Evolutionary conservation across 2,113 vertebrate genomes (phyloP).

Genomic region (Ciconia boyciana): DNA sequence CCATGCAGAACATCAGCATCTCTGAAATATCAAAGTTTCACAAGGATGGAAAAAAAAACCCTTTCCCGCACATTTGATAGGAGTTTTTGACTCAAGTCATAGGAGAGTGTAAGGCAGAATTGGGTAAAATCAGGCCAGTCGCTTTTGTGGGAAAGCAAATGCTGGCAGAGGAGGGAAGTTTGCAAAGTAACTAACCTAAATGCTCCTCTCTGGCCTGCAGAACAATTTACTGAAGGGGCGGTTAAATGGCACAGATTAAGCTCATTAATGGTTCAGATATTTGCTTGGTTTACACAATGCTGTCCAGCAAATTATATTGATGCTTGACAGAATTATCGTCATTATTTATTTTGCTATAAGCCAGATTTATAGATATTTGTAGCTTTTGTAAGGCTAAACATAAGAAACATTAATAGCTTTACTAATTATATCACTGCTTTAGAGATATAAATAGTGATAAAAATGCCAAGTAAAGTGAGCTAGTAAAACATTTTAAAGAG

Average conservation of each 20-base stretch:
- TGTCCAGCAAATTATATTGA: slow-evolving; percentile 59
- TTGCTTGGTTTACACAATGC: slow-evolving; percentile 58
- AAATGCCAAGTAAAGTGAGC: slow-evolving; percentile 72
- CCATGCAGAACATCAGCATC: not conserved
- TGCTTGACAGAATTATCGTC: slow-evolving; percentile 69
- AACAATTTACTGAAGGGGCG: slow-evolving; percentile 15
- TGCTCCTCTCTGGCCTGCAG: not conserved
- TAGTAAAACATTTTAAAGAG: slow-evolving; percentile 73
- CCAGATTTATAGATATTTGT: slow-evolving; percentile 72
- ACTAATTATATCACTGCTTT: slow-evolving; percentile 76
- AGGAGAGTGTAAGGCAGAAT: not conserved
- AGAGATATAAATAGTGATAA: slow-evolving; percentile 71
- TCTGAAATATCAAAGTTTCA: not conserved
- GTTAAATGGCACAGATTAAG: slow-evolving; percentile 53
- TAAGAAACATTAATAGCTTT: slow-evolving; percentile 76
- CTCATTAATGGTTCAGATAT: slow-evolving; percentile 52
- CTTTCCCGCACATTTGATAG: not conserved
- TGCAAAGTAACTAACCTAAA: not conserved
- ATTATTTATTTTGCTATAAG: slow-evolving; percentile 72
- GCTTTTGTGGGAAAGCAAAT: not conserved
- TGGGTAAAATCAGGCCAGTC: not conserved
- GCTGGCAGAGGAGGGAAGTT: not conserved
- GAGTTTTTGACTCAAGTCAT: not conserved
- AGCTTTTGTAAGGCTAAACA: slow-evolving; percentile 65
- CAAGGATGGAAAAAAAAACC: rapidly evolving